Evolutionary conservation across 2,888 invertebrate genomes (phyloP).

Genomic region (Thumatha senex): DNA sequence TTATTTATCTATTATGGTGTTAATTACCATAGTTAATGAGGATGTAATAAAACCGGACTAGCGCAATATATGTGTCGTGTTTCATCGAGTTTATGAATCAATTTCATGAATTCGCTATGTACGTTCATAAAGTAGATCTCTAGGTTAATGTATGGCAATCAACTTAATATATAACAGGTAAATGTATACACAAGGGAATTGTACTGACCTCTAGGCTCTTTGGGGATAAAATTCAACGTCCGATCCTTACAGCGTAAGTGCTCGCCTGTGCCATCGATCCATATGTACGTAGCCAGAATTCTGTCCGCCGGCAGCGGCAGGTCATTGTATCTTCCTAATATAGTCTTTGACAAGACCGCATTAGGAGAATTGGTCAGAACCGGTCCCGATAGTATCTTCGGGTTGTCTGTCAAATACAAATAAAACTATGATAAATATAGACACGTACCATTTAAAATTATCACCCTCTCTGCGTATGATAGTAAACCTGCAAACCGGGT

Average conservation of each 20-base stretch:
- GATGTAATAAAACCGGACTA: conserved; percentile 58
- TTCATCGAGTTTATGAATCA: conserved; percentile 23
- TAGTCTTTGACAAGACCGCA: conserved; percentile 90
- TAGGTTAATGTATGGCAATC: no score
- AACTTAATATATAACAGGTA: no score
- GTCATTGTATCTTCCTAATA: conserved; percentile 88
- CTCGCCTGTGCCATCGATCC: conserved; percentile 97
- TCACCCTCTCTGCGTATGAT: not conserved
- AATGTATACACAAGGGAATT: no score
- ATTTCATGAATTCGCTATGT: conserved; percentile 22
- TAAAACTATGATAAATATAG: not conserved
- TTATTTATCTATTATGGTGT: conserved; percentile 53
- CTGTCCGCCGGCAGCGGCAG: conserved; percentile 90
- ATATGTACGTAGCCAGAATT: conserved; percentile 94
- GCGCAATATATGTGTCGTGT: conserved; percentile 44
- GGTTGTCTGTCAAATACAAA: conserved; percentile 61
- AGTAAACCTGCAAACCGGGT: conserved; percentile 32
- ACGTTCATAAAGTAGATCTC: not conserved
- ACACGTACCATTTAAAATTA: not conserved
- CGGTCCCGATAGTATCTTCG: conserved; percentile 75
- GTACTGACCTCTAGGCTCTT: conserved; percentile 87
- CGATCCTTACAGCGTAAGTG: conserved; percentile 94
- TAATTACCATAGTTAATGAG: conserved; percentile 71
- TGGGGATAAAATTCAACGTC: conserved; percentile 92
- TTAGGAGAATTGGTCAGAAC: conserved; percentile 89